Conservation (phyloP, 1,140 invertebrate species). For the Ephestia elutella region DNA sequence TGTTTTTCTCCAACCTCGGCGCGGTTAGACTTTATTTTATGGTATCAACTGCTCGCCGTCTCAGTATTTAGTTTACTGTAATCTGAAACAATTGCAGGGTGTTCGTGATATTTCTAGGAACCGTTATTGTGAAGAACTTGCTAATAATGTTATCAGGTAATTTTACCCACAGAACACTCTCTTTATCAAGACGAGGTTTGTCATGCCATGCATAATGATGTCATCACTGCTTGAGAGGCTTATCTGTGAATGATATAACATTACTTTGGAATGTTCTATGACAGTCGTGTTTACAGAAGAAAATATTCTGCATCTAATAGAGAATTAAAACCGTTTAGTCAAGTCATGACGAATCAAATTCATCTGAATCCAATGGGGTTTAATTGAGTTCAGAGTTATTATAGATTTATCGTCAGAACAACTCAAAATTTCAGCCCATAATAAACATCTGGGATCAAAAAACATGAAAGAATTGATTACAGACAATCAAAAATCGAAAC, state of each 20-base stretch:
- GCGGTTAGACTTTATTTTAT: conserved; percentile 19
- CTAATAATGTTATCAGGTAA: conserved; percentile 52
- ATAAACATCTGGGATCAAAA: no score
- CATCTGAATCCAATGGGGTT: no score
- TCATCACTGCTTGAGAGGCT: conserved; percentile 59
- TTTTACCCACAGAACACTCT: conserved; percentile 58
- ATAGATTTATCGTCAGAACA: no score
- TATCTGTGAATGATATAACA: conserved; percentile 65
- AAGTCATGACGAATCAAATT: no score
- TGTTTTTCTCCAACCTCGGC: conserved; percentile 13
- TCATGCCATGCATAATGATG: conserved; percentile 57
- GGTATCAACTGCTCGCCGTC: conserved; percentile 5
- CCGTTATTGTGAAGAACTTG: conserved; percentile 34
- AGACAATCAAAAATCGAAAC: no score
- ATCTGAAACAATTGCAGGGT: conserved; percentile 15
- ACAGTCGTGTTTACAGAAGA: neutral
- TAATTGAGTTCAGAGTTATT: no score
- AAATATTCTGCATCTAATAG: neutral
- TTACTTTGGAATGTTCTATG: conserved; percentile 53
- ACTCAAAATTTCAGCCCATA: no score
- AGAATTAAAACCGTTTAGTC: no score
- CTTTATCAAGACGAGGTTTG: conserved; percentile 55
- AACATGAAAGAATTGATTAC: no score
- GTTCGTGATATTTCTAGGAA: conserved; percentile 14
- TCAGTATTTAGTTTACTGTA: conserved; percentile 19